A percentile compares a stretch with the other conserved stretches of the same genome.
phyloP scores from a whole-genome alignment of 2,888 invertebrate genomes.

The Seira ritae region DNA sequence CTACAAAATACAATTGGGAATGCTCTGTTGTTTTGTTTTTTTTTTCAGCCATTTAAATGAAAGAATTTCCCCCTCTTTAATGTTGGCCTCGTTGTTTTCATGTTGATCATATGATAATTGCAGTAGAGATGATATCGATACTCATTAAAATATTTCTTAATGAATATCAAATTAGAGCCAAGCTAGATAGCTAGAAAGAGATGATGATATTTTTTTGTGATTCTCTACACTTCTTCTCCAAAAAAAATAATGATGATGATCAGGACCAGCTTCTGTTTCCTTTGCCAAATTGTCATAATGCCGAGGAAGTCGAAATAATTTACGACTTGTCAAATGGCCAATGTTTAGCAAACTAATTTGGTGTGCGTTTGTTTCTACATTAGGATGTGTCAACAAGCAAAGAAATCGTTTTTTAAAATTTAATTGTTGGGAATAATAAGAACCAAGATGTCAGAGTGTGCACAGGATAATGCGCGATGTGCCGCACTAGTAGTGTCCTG shows the following conservation, averaged over 20 bases:
- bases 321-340: slow-evolving; percentile 2
- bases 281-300: slow-evolving; percentile 1
- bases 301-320: background rate
- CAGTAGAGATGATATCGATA: slow-evolving; percentile 14
- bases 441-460: too few species aligned
- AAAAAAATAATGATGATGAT: slow-evolving; percentile 2
- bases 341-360: slow-evolving; percentile 1
- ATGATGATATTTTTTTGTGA: background rate
- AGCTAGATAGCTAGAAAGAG: background rate
- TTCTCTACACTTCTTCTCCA: background rate
- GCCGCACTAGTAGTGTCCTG: too few species aligned
- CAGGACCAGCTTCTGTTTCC: background rate
- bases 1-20: background rate
- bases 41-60: too few species aligned
- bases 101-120: slow-evolving; percentile 13
- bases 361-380: background rate
- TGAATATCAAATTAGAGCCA: slow-evolving; percentile 25
- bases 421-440: background rate
- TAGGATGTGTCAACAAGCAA: background rate
- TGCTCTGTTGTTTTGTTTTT: background rate
- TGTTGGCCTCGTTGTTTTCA: background rate
- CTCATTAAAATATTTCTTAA: slow-evolving; percentile 36
- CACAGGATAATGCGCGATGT: too few species aligned
- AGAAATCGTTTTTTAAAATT: background rate
- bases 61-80: background rate